These are phyloP conservation scores for Diploptera punctata DNA, from an alignment of 2,888 invertebrate species.

Conservation along the genomic window DNA sequence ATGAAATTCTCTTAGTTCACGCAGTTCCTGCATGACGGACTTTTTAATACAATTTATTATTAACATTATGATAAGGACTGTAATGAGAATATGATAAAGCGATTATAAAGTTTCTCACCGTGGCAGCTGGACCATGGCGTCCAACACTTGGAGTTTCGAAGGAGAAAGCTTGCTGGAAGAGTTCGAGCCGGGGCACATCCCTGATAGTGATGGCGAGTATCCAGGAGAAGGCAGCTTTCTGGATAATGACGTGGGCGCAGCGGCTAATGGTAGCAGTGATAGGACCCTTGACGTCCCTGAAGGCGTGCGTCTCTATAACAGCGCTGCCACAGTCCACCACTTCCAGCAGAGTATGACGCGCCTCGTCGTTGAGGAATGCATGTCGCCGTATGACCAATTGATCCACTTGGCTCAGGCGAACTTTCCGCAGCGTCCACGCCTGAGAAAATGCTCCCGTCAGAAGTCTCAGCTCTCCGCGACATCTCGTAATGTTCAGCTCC, in stretches of 20 bases:
- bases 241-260: constrained; percentile 65
- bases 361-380: constrained; percentile 66
- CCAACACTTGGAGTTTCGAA: constrained; percentile 61
- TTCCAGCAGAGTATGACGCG: constrained; percentile 63
- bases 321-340: constrained; percentile 63
- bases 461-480: constrained; percentile 63
- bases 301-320: constrained; percentile 67
- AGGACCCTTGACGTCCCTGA: constrained; percentile 68
- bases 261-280: constrained; percentile 66
- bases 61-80: too few relatives aligned
- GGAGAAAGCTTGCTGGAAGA: constrained; percentile 67
- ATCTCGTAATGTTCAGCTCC: constrained; percentile 61
- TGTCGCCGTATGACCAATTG: constrained; percentile 63
- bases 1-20: too few relatives aligned
- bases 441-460: constrained; percentile 63
- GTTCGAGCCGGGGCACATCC: constrained; percentile 62
- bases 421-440: constrained; percentile 61
- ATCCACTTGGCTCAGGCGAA: constrained; percentile 61
- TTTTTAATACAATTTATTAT: too few relatives aligned
- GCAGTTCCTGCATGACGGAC: too few relatives aligned
- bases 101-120: constrained; percentile 54
- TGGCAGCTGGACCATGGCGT: constrained; percentile 67
- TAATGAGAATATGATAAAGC: too few relatives aligned
- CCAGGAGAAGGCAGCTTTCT: constrained; percentile 70
- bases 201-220: constrained; percentile 65